Percentiles rank a stretch among this genome's conserved stretches.
phyloP scores from a whole-genome alignment of 2,113 vertebrate genomes.

The Myrmophylax atrothorax region DNA sequence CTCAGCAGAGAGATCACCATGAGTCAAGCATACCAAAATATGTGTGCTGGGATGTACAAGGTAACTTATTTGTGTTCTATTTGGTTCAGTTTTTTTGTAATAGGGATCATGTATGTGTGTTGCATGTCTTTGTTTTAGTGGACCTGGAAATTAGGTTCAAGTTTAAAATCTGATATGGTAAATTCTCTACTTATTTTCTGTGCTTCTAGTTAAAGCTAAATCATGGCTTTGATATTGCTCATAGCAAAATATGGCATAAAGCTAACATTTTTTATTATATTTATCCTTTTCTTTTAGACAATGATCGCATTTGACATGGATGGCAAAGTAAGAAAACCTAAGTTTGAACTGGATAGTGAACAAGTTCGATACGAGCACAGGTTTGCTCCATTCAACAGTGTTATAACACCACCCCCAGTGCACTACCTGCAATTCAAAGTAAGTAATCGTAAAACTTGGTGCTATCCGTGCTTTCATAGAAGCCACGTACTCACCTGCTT shows the following conservation, averaged over 20 bases:
- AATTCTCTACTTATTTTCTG: background rate
- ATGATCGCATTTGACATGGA: conserved; percentile 99
- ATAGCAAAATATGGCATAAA: background rate
- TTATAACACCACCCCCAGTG: conserved; percentile 95
- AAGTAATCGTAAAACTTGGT: background rate
- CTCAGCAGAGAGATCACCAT: conserved; percentile 96
- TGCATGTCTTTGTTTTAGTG: background rate
- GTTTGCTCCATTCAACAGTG: conserved; percentile 98
- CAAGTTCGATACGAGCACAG: conserved; percentile 98
- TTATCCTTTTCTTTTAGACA: conserved; percentile 77
- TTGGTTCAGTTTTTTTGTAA: background rate
- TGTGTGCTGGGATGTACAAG: conserved; percentile 99
- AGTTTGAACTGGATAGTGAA: conserved; percentile 97
- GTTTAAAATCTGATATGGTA: background rate
- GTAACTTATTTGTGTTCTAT: conserved; percentile 60
- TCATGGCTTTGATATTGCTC: background rate
- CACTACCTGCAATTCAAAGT: conserved; percentile 99
- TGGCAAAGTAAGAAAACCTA: conserved; percentile 95
- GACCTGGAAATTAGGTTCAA: background rate
- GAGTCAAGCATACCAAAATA: conserved; percentile 98
- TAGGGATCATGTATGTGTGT: background rate
- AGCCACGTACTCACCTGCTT: background rate
- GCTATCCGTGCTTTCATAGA: background rate
- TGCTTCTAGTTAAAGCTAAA: background rate
- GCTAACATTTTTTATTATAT: background rate